phyloP scores from a whole-genome alignment of 2,113 vertebrate genomes.

The Alosa alosa region DNA sequence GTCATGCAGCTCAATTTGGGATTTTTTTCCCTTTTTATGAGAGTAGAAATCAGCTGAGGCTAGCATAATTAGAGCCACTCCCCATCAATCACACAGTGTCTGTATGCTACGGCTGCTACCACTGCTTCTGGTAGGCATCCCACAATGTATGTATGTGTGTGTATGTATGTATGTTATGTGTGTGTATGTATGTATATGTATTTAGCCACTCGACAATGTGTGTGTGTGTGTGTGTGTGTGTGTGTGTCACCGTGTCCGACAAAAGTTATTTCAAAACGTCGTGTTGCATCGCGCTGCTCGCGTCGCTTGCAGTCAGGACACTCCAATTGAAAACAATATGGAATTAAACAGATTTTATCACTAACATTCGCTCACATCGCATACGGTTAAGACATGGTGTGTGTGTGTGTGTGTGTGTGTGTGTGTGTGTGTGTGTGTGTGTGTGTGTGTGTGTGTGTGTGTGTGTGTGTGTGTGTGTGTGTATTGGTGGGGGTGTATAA shows the following conservation, averaged over 20 bases:
- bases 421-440: not conserved
- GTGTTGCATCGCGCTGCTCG: too few relatives aligned
- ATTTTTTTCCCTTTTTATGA: constrained; percentile 24
- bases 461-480: not conserved
- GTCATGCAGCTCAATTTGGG: constrained; percentile 35
- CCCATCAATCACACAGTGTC: constrained; percentile 43
- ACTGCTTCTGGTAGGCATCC: constrained; percentile 6
- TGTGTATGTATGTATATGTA: too few relatives aligned
- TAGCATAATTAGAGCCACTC: constrained; percentile 43
- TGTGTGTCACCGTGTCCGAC: too few relatives aligned
- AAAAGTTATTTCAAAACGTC: too few relatives aligned
- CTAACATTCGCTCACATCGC: too few relatives aligned
- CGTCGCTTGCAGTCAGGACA: too few relatives aligned
- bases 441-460: not conserved
- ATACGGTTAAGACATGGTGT: too few relatives aligned
- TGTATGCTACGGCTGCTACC: constrained; percentile 18
- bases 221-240: not conserved
- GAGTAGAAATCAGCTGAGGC: constrained; percentile 46
- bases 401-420: not conserved
- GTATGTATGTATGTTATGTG: too few relatives aligned
- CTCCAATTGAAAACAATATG: too few relatives aligned
- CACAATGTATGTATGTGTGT: not conserved
- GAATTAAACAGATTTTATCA: too few relatives aligned
- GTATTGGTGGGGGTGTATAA: not conserved
- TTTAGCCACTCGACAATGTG: too few relatives aligned